Conservation (phyloP, 2,888 invertebrate species). For the Stenurella melanura region DNA sequence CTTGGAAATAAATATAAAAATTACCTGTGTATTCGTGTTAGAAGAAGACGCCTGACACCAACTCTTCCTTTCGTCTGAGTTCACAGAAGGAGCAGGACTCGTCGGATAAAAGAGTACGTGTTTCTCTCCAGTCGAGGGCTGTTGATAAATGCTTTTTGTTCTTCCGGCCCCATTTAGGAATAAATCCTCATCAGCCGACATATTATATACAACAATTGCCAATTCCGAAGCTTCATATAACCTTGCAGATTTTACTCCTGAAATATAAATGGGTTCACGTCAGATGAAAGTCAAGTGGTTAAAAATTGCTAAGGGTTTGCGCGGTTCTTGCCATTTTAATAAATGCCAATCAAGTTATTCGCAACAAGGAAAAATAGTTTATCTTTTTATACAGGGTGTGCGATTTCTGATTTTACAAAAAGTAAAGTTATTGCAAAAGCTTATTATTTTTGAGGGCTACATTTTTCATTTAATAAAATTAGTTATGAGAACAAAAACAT, state of each 20-base stretch:
- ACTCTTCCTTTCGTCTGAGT: slow-evolving; percentile 68
- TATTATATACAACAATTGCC: slow-evolving; percentile 53
- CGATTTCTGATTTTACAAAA: no score
- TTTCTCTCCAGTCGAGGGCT: slow-evolving; percentile 72
- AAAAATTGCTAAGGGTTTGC: slow-evolving; percentile 21
- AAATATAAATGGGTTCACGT: slow-evolving; percentile 30
- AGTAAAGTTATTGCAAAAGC: no score
- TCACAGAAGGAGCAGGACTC: slow-evolving; percentile 70
- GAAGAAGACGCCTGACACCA: slow-evolving; percentile 68
- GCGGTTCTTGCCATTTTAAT: background rate
- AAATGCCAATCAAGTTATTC: background rate
- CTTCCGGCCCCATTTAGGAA: slow-evolving; percentile 70
- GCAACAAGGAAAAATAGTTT: background rate
- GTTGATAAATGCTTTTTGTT: slow-evolving; percentile 72
- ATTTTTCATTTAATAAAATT: no score
- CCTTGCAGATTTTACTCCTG: slow-evolving; percentile 37
- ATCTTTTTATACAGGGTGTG: background rate
- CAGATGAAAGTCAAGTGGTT: slow-evolving; percentile 34
- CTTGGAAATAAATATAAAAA: slow-evolving; percentile 44
- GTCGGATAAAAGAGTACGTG: slow-evolving; percentile 74
- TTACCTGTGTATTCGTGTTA: slow-evolving; percentile 59
- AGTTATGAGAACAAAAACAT: no score
- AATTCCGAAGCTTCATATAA: slow-evolving; percentile 39
- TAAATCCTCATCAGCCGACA: slow-evolving; percentile 69
- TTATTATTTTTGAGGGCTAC: no score